These are phyloP conservation scores for Musca vetustissima DNA, from an alignment of 1,140 invertebrate species.

Conservation along the genomic window DNA sequence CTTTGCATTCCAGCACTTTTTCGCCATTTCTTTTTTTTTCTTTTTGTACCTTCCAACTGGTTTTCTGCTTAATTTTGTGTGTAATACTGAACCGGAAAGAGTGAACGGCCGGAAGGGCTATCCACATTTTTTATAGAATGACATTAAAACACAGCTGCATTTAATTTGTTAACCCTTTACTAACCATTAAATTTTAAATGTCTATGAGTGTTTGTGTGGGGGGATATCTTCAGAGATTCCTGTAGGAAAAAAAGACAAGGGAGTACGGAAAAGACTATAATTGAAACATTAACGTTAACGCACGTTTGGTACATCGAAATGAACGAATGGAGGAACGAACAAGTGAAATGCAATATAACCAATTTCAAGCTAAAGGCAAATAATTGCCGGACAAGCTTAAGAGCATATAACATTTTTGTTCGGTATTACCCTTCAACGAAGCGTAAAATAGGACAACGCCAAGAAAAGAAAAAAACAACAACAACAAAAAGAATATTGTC, in stretches of 20 bases:
- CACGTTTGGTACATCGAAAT: not conserved
- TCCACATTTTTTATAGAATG: not conserved
- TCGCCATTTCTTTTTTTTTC: not conserved
- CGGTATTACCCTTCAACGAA: constrained; percentile 1
- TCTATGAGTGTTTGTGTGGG: no score
- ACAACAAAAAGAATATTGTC: not conserved
- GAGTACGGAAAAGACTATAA: constrained; percentile 2
- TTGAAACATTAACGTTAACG: constrained; percentile 23
- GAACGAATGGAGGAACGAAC: not conserved
- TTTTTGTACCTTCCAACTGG: no score
- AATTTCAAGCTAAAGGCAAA: not conserved
- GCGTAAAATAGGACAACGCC: constrained; percentile 5
- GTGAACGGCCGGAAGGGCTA: not conserved
- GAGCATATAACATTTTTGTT: not conserved
- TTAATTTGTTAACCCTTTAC: constrained; percentile 20
- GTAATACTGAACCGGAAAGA: not conserved
- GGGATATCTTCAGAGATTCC: not conserved
- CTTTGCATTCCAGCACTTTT: not conserved
- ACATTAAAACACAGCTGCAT: constrained; percentile 21
- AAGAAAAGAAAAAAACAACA: not conserved
- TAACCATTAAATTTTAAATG: constrained; percentile 7
- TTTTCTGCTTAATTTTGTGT: not conserved
- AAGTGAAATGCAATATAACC: not conserved
- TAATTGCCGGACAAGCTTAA: not conserved
- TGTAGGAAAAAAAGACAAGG: not conserved